Conservation (phyloP, 64 coral and sea anemone species). For the Dendrophyllia cribrosa region DNA sequence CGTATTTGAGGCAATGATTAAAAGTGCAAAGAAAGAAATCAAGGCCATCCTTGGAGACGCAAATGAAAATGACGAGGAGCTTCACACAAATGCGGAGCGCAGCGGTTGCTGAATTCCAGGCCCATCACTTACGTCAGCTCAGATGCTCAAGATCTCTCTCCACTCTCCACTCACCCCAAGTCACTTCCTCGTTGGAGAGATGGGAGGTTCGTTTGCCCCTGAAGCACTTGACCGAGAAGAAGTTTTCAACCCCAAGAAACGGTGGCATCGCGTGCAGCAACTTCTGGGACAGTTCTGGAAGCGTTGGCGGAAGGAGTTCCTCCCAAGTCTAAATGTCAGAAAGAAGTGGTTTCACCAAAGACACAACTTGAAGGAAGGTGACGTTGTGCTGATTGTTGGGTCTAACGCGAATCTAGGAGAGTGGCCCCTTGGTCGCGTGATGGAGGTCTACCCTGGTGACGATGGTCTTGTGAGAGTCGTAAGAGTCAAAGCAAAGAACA, state of each 20-base stretch:
- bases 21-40: too few species aligned
- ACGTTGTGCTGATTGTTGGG: constrained; percentile 21
- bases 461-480: constrained; percentile 31
- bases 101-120: too few species aligned
- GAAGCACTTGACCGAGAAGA: constrained; percentile 5
- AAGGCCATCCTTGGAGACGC: too few species aligned
- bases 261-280: constrained; percentile 65
- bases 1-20: too few species aligned
- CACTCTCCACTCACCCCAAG: constrained; percentile 37
- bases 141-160: constrained; percentile 17
- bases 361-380: neutral
- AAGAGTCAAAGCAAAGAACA: neutral
- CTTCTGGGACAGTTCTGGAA: constrained; percentile 43
- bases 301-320: constrained; percentile 45
- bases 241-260: constrained; percentile 6
- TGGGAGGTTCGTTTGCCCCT: constrained; percentile 39
- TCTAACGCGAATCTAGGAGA: constrained; percentile 29
- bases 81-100: too few species aligned
- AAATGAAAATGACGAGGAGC: too few species aligned
- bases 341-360: constrained; percentile 35
- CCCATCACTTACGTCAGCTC: constrained; percentile 40
- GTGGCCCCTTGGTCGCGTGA: constrained; percentile 31
- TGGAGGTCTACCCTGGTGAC: neutral
- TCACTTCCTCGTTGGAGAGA: constrained; percentile 17
- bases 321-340: constrained; percentile 28